Percentiles rank a stretch among this genome's conserved stretches.
Evolutionary conservation across 2,797 vertebrate genomes (phyloP).

Genomic region (Cheracebus regulus): DNA sequence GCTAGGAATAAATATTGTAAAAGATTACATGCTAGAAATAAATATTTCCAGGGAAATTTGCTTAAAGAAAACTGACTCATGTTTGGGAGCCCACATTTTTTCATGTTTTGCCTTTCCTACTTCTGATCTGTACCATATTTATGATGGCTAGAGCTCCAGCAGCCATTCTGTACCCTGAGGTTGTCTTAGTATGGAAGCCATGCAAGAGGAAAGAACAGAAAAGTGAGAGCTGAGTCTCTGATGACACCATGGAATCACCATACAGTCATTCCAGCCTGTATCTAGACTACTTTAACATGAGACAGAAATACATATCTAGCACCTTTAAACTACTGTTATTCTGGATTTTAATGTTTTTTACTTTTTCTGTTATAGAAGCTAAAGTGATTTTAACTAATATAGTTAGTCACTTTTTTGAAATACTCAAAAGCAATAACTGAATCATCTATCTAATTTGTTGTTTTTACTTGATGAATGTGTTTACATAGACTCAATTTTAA

Average conservation of each 20-base stretch:
- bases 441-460: background rate
- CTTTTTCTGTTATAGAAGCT: background rate
- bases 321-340: background rate
- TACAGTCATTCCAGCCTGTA: background rate
- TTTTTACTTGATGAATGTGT: background rate
- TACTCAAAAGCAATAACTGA: conserved; percentile 35
- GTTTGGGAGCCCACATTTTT: background rate
- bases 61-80: conserved; percentile 41
- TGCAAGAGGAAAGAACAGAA: background rate
- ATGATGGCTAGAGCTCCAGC: background rate
- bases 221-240: background rate
- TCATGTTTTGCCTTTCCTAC: background rate
- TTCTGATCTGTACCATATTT: background rate
- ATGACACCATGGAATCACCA: background rate
- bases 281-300: background rate
- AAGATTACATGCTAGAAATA: background rate
- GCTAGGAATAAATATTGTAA: background rate
- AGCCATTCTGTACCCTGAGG: background rate
- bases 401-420: conserved; percentile 4
- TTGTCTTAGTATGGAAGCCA: background rate
- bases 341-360: background rate
- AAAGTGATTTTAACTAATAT: conserved; percentile 46
- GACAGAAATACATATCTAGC: background rate
- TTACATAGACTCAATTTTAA: conserved; percentile 12
- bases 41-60: background rate